Evolutionary conservation across 1,140 invertebrate species (phyloP).

Genomic region (Sminthurides bifidus): DNA sequence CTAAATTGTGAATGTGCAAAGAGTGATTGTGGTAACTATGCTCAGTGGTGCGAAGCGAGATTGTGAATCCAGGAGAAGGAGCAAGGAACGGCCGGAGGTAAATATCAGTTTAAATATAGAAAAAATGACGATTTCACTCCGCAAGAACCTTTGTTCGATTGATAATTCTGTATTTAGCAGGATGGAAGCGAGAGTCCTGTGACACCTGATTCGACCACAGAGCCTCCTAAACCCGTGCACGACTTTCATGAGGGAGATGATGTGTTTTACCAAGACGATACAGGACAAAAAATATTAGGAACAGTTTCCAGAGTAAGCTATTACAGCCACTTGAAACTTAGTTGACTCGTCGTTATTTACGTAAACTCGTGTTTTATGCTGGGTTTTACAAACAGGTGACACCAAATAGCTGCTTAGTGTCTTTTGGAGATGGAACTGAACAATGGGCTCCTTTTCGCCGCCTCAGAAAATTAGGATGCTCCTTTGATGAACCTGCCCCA

Average conservation of each 20-base stretch:
- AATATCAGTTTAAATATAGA: too few species aligned
- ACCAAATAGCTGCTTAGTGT: slow-evolving; percentile 8
- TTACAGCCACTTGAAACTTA: too few species aligned
- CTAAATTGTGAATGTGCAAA: too few species aligned
- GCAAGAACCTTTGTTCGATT: too few species aligned
- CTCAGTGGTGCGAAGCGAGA: too few species aligned
- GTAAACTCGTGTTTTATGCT: too few species aligned
- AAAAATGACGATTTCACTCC: too few species aligned
- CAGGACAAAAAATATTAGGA: slow-evolving; percentile 18
- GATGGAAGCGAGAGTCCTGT: slow-evolving; percentile 6
- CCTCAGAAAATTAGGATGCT: slow-evolving; percentile 14
- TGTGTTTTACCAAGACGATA: slow-evolving; percentile 21
- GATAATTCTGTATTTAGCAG: too few species aligned
- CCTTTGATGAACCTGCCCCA: slow-evolving; percentile 7
- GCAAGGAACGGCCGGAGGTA: too few species aligned
- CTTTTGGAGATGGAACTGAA: slow-evolving; percentile 23
- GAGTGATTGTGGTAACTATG: too few species aligned
- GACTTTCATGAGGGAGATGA: slow-evolving; percentile 25
- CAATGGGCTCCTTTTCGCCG: slow-evolving; percentile 17
- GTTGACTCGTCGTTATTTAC: too few species aligned
- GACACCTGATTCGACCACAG: slow-evolving; percentile 24
- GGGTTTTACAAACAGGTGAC: slow-evolving; percentile 3
- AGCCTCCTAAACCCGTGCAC: slow-evolving; percentile 12
- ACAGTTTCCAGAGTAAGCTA: slow-evolving; percentile 14
- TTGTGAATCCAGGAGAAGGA: too few species aligned